A percentile compares a stretch with the other conserved stretches of the same genome.
Evolutionary conservation across 2,888 invertebrate species (phyloP).

Genomic region (Acanthococcus lagerstroemiae): DNA sequence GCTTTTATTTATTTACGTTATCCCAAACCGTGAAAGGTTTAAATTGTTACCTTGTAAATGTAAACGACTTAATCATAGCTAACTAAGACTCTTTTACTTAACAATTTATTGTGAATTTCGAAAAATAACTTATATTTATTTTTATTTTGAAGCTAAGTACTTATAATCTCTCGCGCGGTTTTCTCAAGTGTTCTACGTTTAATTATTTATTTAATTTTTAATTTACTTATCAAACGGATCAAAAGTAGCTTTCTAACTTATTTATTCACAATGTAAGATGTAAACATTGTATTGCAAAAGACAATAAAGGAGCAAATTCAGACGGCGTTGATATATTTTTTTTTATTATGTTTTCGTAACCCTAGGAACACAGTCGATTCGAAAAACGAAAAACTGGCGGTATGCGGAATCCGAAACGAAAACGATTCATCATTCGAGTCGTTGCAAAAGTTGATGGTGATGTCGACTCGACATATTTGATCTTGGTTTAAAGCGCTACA

Average conservation of each 20-base stretch:
- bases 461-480: too few relatives aligned
- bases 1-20: too few relatives aligned
- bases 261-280: constrained; percentile 21
- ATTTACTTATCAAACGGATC: constrained; percentile 7
- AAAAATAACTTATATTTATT: not conserved
- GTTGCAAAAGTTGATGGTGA: too few relatives aligned
- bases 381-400: too few relatives aligned
- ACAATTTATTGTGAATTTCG: constrained; percentile 9
- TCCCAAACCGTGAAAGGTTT: constrained; percentile 1
- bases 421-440: too few relatives aligned
- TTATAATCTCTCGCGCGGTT: too few relatives aligned
- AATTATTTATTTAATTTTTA: not conserved
- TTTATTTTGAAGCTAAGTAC: not conserved
- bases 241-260: constrained; percentile 19
- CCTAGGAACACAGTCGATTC: too few relatives aligned
- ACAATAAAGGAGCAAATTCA: constrained; percentile 18
- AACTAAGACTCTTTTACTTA: not conserved
- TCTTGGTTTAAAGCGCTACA: too few relatives aligned
- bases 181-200: constrained; percentile 1
- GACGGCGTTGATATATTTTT: not conserved
- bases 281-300: constrained; percentile 21
- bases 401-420: too few relatives aligned
- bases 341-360: too few relatives aligned
- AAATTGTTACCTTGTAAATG: constrained; percentile 15
- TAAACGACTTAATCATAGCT: not conserved